A percentile compares a stretch with the other conserved stretches of the same genome.
phyloP scores from a whole-genome alignment of 2,888 invertebrate genomes.

The Tinea trinotella region DNA sequence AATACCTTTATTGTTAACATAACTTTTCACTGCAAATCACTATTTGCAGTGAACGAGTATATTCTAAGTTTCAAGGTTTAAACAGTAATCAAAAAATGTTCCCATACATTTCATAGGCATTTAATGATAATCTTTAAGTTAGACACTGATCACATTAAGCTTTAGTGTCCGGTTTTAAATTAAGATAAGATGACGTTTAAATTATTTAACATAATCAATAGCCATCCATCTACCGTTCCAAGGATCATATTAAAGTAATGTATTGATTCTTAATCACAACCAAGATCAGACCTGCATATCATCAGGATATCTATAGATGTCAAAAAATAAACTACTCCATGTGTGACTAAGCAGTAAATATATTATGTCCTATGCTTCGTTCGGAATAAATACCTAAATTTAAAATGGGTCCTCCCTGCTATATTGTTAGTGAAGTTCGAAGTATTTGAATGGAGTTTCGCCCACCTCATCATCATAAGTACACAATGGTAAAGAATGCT shows the following conservation, averaged over 20 bases:
- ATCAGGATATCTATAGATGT: conserved; percentile 12
- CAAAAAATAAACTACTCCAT: conserved; percentile 15
- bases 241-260: conserved; percentile 16
- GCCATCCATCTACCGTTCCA: background rate
- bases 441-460: conserved; percentile 65
- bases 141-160: background rate
- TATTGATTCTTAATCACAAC: conserved; percentile 14
- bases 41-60: too few relatives aligned
- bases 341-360: conserved; percentile 50
- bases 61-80: too few relatives aligned
- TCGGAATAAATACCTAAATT: conserved; percentile 58
- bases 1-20: background rate
- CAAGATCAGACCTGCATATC: conserved; percentile 11
- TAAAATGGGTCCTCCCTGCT: conserved; percentile 53
- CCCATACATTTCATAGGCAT: background rate
- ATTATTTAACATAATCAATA: conserved; percentile 4
- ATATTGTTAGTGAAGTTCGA: conserved; percentile 59
- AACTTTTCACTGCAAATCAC: background rate
- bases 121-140: background rate
- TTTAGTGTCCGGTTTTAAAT: background rate
- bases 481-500: conserved; percentile 60
- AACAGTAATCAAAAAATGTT: background rate
- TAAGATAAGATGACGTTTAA: background rate
- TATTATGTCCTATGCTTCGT: conserved; percentile 43
- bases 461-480: conserved; percentile 68